Conservation (phyloP, 2,113 vertebrate genomes). For the Gracilinanus agilis region DNA sequence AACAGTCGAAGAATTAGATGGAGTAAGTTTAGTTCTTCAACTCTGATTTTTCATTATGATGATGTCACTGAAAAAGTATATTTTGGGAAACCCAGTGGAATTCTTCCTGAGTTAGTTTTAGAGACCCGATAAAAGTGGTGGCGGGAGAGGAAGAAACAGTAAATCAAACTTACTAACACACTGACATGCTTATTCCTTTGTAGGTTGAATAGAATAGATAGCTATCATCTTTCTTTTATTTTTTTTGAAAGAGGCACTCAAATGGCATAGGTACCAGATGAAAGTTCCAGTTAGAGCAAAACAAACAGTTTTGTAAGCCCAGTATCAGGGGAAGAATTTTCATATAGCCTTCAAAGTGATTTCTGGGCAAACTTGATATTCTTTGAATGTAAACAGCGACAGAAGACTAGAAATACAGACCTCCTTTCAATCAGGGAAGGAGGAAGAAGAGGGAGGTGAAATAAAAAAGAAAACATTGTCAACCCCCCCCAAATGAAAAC, state of each 20-base stretch:
- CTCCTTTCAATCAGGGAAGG: neutral
- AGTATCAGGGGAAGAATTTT: neutral
- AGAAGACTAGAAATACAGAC: neutral
- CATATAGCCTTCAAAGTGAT: neutral
- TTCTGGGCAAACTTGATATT: constrained; percentile 5
- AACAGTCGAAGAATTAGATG: neutral
- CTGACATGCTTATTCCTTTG: neutral
- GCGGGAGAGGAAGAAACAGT: neutral
- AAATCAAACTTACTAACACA: neutral
- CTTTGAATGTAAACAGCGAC: neutral
- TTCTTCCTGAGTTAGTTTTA: accelerated
- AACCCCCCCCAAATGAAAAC: neutral
- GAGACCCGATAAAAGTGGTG: neutral
- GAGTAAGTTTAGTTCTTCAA: neutral
- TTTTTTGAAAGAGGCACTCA: neutral
- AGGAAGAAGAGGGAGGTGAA: neutral
- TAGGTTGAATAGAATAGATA: neutral
- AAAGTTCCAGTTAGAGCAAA: constrained; percentile 43
- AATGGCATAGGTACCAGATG: constrained; percentile 12
- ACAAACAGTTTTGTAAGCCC: neutral
- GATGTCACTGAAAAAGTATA: neutral
- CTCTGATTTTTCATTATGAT: neutral
- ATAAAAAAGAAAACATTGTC: neutral
- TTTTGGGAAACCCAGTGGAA: neutral
- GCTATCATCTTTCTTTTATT: neutral